Conservation (phyloP, 2,888 invertebrate species). For the Adela reaumurella region DNA sequence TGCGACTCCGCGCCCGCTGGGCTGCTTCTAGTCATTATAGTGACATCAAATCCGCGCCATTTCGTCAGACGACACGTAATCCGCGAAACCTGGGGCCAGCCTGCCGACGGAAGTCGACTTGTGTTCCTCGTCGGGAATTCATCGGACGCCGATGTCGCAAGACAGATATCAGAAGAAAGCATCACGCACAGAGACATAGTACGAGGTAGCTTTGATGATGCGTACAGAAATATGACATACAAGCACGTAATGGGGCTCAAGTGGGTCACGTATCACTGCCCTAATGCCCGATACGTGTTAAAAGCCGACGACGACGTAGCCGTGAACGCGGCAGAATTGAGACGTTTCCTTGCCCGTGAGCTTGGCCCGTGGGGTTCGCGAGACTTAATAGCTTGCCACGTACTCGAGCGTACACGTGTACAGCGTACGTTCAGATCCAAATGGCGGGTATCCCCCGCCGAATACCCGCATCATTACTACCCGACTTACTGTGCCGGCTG, state of each 20-base stretch:
- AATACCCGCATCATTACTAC: constrained; percentile 62
- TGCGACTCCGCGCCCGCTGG: constrained; percentile 38
- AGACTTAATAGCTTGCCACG: constrained; percentile 63
- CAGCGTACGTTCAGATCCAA: constrained; percentile 66
- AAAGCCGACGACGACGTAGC: constrained; percentile 79
- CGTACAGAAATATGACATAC: constrained; percentile 78
- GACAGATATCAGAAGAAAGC: constrained; percentile 58
- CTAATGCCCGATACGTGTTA: constrained; percentile 62
- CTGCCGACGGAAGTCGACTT: constrained; percentile 49
- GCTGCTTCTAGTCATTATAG: constrained; percentile 60
- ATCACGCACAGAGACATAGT: constrained; percentile 62
- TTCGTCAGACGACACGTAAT: constrained; percentile 62
- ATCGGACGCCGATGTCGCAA: constrained; percentile 23
- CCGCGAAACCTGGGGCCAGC: constrained; percentile 70
- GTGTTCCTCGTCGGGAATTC: constrained; percentile 66
- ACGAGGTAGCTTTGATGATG: constrained; percentile 73
- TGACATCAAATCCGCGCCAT: constrained; percentile 68
- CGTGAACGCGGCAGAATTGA: constrained; percentile 63
- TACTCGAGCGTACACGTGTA: constrained; percentile 41
- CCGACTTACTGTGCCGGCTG: constrained; percentile 75
- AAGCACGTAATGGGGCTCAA: constrained; percentile 81
- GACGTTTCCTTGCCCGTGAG: constrained; percentile 54
- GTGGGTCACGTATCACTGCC: constrained; percentile 71
- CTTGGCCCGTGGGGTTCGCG: constrained; percentile 59
- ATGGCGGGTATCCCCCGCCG: constrained; percentile 69